A percentile compares a stretch with the other conserved stretches of the same genome.
phyloP scores from a whole-genome alignment of 2,113 vertebrate genomes.

The Vicugna pacos region DNA sequence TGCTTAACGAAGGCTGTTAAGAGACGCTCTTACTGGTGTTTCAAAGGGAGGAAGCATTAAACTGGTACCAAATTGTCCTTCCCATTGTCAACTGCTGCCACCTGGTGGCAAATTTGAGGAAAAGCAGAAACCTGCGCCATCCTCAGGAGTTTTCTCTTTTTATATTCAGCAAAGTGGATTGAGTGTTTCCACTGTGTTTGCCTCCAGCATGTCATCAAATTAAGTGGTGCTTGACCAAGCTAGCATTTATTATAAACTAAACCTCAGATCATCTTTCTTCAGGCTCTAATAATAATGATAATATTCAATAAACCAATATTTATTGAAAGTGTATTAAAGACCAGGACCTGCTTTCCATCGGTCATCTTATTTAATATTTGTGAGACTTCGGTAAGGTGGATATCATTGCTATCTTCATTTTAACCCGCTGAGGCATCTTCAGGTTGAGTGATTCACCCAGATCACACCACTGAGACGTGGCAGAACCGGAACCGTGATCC shows the following conservation, averaged over 20 bases:
- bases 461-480: background rate
- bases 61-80: background rate
- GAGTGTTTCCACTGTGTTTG: background rate
- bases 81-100: constrained; percentile 67
- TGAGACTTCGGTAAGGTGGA: background rate
- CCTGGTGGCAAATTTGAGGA: constrained; percentile 70
- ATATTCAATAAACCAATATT: background rate
- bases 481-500: background rate
- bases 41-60: background rate
- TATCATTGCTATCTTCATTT: background rate
- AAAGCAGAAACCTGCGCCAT: constrained; percentile 1
- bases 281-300: background rate
- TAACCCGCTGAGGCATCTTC: background rate
- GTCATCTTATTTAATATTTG: background rate
- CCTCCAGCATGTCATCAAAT: background rate
- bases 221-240: background rate
- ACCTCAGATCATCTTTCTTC: background rate
- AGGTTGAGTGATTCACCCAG: background rate
- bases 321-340: background rate
- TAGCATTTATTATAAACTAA: constrained; percentile 11
- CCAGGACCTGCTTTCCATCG: background rate
- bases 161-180: background rate
- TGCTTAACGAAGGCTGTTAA: background rate
- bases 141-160: background rate
- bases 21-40: background rate